These are phyloP conservation scores for Thamnophis elegans DNA, from an alignment of 2,797 vertebrate genomes.

Conservation along the genomic window DNA sequence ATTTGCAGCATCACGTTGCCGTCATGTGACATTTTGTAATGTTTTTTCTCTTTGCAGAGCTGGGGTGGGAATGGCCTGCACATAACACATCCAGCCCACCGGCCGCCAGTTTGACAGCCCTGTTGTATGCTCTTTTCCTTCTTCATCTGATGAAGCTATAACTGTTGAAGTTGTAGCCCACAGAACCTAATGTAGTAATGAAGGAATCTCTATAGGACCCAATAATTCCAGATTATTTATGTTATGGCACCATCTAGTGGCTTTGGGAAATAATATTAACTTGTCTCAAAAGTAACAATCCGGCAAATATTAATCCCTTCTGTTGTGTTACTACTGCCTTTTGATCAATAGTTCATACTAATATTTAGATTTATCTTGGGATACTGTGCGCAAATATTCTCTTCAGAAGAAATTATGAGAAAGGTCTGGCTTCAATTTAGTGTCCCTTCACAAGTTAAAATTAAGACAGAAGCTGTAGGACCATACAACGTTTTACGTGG, in stretches of 20 bases:
- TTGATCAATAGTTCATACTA: not conserved
- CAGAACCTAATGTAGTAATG: not conserved
- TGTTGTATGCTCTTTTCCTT: not conserved
- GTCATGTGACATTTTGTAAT: not conserved
- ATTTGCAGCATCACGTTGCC: not conserved
- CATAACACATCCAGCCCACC: fast-evolving
- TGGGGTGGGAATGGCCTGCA: not conserved
- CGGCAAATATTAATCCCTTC: not conserved
- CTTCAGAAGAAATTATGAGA: not conserved
- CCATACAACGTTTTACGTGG: not conserved
- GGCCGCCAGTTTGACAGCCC: not conserved
- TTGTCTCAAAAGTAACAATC: fast-evolving
- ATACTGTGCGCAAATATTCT: not conserved
- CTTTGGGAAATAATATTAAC: not conserved
- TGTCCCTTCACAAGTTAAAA: no score
- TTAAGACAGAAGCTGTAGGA: not conserved
- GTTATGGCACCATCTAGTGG: slow-evolving; percentile 67
- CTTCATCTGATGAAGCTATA: not conserved
- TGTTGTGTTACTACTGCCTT: not conserved
- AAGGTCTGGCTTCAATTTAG: not conserved
- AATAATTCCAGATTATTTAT: slow-evolving; percentile 45
- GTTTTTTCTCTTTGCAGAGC: not conserved
- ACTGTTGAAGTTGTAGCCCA: not conserved
- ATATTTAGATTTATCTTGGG: not conserved
- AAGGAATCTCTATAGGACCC: not conserved